Conservation (phyloP, 2,113 vertebrate genomes). For the Pantherophis guttatus region DNA sequence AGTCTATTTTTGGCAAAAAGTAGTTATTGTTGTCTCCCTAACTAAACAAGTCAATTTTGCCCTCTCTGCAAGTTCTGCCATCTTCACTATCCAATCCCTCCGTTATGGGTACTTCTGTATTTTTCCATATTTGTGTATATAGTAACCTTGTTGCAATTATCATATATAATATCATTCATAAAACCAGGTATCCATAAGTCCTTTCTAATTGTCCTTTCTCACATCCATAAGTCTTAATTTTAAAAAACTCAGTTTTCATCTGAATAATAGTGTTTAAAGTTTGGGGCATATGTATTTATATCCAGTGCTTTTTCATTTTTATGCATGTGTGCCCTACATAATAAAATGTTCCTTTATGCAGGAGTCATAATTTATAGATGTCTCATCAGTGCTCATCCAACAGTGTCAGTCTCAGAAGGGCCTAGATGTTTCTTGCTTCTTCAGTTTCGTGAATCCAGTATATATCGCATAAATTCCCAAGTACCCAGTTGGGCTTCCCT, state of each 20-base stretch:
- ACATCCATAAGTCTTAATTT: neutral
- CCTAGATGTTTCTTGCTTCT: neutral
- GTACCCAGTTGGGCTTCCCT: neutral
- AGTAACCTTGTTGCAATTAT: neutral
- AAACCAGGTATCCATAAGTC: neutral
- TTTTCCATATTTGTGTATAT: neutral
- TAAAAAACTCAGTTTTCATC: neutral
- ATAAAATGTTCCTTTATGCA: neutral
- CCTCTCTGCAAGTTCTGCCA: neutral
- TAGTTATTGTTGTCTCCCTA: neutral
- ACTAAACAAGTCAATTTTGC: neutral
- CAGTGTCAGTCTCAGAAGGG: neutral
- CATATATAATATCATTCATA: neutral
- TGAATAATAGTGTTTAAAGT: neutral
- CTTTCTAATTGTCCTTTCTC: neutral
- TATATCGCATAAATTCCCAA: neutral
- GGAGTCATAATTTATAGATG: neutral
- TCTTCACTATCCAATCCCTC: neutral
- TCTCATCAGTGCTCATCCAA: neutral
- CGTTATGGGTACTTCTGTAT: neutral
- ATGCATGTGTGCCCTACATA: neutral
- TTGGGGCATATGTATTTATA: neutral
- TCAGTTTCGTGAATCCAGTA: neutral
- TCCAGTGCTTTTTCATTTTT: neutral
- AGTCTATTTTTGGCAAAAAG: neutral